phyloP scores from a whole-genome alignment of 92 coral and sea anemone genomes.

The Scolanthus callimorphus region DNA sequence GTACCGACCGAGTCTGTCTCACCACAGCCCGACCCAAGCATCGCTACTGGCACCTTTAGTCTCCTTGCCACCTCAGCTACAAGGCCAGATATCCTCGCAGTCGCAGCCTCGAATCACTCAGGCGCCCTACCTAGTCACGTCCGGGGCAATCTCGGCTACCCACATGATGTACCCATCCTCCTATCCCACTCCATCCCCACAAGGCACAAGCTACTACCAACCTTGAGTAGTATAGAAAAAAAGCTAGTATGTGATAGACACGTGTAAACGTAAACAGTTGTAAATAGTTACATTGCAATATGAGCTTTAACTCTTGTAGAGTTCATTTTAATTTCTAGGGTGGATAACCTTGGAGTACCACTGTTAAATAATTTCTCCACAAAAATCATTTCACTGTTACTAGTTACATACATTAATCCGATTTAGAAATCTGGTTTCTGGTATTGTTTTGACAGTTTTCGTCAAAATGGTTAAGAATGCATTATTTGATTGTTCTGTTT shows the following conservation, averaged over 20 bases:
- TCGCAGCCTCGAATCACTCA: conserved; percentile 29
- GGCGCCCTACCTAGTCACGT: conserved; percentile 41
- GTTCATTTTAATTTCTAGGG: neutral
- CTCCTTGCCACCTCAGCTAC: conserved; percentile 16
- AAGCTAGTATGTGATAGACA: neutral
- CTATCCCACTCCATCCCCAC: conserved; percentile 51
- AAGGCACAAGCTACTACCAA: conserved; percentile 51
- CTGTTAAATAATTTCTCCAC: no score
- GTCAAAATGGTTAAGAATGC: neutral
- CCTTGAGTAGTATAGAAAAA: conserved; percentile 12
- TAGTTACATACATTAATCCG: no score
- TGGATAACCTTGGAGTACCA: no score
- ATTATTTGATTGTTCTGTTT: neutral
- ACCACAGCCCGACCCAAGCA: conserved; percentile 14
- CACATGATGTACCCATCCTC: conserved; percentile 58
- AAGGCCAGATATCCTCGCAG: conserved; percentile 15
- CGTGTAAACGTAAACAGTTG: neutral
- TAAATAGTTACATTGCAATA: neutral
- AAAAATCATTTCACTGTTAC: no score
- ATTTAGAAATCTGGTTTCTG: no score
- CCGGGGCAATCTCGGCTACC: conserved; percentile 33
- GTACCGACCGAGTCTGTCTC: conserved; percentile 8
- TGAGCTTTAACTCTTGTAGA: neutral
- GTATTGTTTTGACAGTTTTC: no score
- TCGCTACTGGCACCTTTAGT: conserved; percentile 18